A percentile compares a stretch with the other conserved stretches of the same genome.
Evolutionary conservation across 2,113 vertebrate species (phyloP).

Genomic region (Zapus hudsonius): DNA sequence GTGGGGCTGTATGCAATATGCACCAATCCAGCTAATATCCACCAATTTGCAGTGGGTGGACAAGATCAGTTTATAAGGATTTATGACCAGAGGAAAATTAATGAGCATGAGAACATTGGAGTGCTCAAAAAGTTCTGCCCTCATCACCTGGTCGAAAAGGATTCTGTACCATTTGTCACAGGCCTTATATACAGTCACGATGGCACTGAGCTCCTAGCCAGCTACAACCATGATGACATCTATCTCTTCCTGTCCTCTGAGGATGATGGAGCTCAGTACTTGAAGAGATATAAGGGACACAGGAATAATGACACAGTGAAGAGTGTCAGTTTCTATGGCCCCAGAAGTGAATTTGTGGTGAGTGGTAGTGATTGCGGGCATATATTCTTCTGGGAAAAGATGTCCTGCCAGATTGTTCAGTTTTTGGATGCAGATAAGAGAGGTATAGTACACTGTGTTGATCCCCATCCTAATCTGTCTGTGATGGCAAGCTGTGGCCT

Average conservation of each 20-base stretch:
- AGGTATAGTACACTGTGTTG: slow-evolving; percentile 94
- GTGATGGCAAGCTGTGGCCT: slow-evolving; percentile 93
- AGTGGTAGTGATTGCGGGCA: slow-evolving; percentile 95
- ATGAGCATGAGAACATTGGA: slow-evolving; percentile 95
- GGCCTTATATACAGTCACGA: slow-evolving; percentile 95
- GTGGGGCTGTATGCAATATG: slow-evolving; percentile 93
- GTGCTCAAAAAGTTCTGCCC: slow-evolving; percentile 96
- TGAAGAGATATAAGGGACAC: slow-evolving; percentile 94
- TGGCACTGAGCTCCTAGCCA: slow-evolving; percentile 93
- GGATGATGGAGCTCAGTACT: slow-evolving; percentile 92
- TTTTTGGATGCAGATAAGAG: slow-evolving; percentile 95
- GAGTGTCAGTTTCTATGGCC: slow-evolving; percentile 94
- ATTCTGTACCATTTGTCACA: slow-evolving; percentile 95
- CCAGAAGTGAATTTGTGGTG: slow-evolving; percentile 92
- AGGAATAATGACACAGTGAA: slow-evolving; percentile 96
- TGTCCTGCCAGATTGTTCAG: slow-evolving; percentile 94
- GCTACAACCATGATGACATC: slow-evolving; percentile 96
- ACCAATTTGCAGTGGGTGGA: slow-evolving; percentile 94
- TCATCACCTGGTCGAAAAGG: slow-evolving; percentile 92
- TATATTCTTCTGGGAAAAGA: slow-evolving; percentile 96
- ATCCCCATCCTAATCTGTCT: slow-evolving; percentile 93
- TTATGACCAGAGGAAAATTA: slow-evolving; percentile 95
- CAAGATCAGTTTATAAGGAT: slow-evolving; percentile 93
- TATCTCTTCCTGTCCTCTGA: slow-evolving; percentile 94
- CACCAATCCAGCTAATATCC: slow-evolving; percentile 91